phyloP scores from a whole-genome alignment of 2,888 invertebrate species.

The Ormyrus rosae region DNA sequence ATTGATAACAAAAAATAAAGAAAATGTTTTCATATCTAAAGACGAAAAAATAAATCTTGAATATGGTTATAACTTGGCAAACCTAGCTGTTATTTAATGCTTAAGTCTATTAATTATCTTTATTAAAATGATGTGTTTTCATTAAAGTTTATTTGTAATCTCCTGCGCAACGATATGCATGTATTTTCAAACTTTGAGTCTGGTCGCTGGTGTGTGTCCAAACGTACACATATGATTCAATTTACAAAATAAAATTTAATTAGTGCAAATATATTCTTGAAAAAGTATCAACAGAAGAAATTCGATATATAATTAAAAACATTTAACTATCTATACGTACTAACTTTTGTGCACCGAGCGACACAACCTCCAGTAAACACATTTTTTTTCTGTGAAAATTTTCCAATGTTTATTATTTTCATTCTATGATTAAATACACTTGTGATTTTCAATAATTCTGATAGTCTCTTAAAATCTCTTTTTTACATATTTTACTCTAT shows the following conservation, averaged over 20 bases:
- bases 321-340: slow-evolving; percentile 51
- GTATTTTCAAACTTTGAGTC: slow-evolving; percentile 18
- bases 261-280: slow-evolving; percentile 43
- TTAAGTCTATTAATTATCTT: slow-evolving; percentile 51
- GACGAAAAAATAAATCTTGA: slow-evolving; percentile 38
- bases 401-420: slow-evolving; percentile 1
- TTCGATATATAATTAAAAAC: slow-evolving; percentile 35
- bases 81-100: slow-evolving; percentile 56
- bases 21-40: slow-evolving; percentile 18
- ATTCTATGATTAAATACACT: slow-evolving; percentile 36
- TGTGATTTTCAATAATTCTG: slow-evolving; percentile 55
- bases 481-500: slow-evolving; percentile 34
- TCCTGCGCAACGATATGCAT: slow-evolving; percentile 53
- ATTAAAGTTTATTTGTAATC: slow-evolving; percentile 45
- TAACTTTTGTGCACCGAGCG: slow-evolving; percentile 55
- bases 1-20: slow-evolving; percentile 39
- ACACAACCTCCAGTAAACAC: slow-evolving; percentile 32
- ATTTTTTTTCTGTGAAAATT: slow-evolving; percentile 28
- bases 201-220: slow-evolving; percentile 36
- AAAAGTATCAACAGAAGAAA: slow-evolving; percentile 44
- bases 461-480: slow-evolving; percentile 40
- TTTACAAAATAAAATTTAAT: slow-evolving; percentile 38
- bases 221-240: slow-evolving; percentile 19
- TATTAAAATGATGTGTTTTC: slow-evolving; percentile 48
- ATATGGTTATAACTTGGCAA: slow-evolving; percentile 55